phyloP scores from a whole-genome alignment of 2,113 vertebrate genomes.

The Ahaetulla prasina region DNA sequence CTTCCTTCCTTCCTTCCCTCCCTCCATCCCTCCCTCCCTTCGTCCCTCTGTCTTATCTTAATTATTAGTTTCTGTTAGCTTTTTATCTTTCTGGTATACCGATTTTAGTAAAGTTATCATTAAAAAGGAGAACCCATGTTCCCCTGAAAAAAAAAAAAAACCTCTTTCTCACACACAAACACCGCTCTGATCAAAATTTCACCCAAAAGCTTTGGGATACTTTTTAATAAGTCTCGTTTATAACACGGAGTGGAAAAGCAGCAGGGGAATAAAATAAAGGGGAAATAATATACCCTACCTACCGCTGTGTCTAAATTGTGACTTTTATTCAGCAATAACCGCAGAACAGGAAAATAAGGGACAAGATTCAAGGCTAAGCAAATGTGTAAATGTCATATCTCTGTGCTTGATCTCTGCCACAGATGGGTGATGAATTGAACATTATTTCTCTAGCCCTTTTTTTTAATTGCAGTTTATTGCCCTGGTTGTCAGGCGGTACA shows the following conservation, averaged over 20 bases:
- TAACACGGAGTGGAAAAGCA: background rate
- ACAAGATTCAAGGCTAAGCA: background rate
- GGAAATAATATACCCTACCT: background rate
- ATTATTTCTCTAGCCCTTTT: rapidly evolving
- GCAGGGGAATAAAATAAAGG: background rate
- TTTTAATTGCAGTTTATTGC: background rate
- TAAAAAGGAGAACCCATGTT: background rate
- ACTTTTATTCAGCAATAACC: background rate
- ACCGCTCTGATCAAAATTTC: background rate
- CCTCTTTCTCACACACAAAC: background rate
- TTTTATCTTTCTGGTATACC: background rate
- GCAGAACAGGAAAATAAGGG: background rate
- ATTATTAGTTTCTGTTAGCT: background rate
- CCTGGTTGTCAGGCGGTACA: background rate
- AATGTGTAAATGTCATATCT: background rate
- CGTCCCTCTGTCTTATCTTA: background rate
- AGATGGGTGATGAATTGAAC: background rate
- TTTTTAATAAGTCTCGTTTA: background rate
- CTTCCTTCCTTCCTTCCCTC: no score
- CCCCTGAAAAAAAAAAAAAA: background rate
- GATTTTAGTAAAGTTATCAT: background rate
- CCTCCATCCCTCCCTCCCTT: background rate
- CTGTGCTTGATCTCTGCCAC: background rate
- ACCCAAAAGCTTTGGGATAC: background rate
- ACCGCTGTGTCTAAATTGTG: background rate